Percentiles rank a stretch among this genome's conserved stretches.
These are phyloP conservation scores for Ectemnius cavifrons DNA, from an alignment of 2,888 invertebrate genomes.

Conservation along the genomic window DNA sequence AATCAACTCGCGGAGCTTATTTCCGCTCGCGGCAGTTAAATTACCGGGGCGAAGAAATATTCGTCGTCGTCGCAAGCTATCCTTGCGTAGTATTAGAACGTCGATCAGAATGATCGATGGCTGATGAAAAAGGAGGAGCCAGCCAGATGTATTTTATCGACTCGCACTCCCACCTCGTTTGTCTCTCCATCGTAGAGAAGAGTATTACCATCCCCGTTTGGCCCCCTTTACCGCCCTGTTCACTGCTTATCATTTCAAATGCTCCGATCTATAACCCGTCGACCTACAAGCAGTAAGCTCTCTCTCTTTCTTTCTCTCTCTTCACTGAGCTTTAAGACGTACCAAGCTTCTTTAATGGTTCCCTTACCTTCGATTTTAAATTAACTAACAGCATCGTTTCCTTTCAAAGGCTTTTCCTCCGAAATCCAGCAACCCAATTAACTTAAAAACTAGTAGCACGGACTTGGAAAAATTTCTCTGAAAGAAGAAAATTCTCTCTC, in stretches of 20 bases:
- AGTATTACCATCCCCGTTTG: conserved; percentile 20
- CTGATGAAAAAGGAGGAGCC: conserved; percentile 21
- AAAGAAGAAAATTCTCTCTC: no score
- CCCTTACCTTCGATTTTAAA: not conserved
- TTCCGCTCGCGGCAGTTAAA: conserved; percentile 9
- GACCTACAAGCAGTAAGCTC: not conserved
- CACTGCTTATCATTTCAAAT: not conserved
- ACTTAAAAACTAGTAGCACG: no score
- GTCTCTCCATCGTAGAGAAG: conserved; percentile 19
- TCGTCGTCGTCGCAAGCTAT: conserved; percentile 16
- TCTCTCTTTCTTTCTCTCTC: not conserved
- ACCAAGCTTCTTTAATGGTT: not conserved
- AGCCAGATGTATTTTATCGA: conserved; percentile 22
- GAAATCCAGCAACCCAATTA: no score
- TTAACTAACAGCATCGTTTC: no score
- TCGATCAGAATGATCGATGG: conserved; percentile 46
- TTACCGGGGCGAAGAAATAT: conserved; percentile 19
- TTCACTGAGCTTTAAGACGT: no score
- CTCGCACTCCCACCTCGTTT: conserved; percentile 23
- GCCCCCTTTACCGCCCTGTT: not conserved
- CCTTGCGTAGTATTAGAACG: conserved; percentile 24
- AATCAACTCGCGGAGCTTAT: not conserved
- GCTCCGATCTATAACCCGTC: not conserved
- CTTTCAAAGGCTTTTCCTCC: no score
- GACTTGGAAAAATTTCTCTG: no score